phyloP scores from a whole-genome alignment of 2,888 invertebrate species.

The Keiferia lycopersicella region DNA sequence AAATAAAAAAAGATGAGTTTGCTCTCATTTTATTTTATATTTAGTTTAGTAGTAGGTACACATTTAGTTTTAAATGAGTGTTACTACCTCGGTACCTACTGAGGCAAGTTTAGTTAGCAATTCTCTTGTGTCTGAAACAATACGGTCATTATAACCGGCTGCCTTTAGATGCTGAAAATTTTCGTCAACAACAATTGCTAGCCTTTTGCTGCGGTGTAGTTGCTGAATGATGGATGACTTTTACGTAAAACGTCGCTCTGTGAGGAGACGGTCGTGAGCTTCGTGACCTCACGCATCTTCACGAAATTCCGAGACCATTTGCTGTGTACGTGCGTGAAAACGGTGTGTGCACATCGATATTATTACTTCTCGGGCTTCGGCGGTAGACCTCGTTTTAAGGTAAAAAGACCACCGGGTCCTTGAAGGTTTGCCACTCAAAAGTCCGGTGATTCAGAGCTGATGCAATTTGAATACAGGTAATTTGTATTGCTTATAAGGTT shows the following conservation, averaged over 20 bases:
- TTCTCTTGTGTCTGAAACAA: neutral
- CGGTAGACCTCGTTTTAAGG: constrained; percentile 39
- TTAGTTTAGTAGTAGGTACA: too few species aligned
- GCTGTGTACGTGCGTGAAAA: constrained; percentile 68
- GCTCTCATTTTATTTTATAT: neutral
- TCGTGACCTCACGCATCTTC: constrained; percentile 67
- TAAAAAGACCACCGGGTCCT: neutral
- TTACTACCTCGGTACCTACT: neutral
- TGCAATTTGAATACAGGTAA: constrained; percentile 9
- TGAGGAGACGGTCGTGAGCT: constrained; percentile 50
- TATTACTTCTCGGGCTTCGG: constrained; percentile 51
- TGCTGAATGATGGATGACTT: constrained; percentile 55
- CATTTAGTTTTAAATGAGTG: neutral
- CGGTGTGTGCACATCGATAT: constrained; percentile 53
- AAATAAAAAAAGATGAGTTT: neutral
- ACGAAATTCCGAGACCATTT: constrained; percentile 65
- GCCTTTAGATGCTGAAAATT: constrained; percentile 10
- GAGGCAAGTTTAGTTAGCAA: neutral
- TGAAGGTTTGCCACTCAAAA: neutral
- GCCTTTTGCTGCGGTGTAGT: constrained; percentile 24
- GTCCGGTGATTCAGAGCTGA: constrained; percentile 13
- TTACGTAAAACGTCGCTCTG: constrained; percentile 39
- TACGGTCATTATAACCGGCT: neutral
- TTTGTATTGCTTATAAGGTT: constrained; percentile 25
- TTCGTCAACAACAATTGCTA: constrained; percentile 21